Conservation (phyloP, 92 coral and sea anemone genomes). For the Heliopora coerulea region DNA sequence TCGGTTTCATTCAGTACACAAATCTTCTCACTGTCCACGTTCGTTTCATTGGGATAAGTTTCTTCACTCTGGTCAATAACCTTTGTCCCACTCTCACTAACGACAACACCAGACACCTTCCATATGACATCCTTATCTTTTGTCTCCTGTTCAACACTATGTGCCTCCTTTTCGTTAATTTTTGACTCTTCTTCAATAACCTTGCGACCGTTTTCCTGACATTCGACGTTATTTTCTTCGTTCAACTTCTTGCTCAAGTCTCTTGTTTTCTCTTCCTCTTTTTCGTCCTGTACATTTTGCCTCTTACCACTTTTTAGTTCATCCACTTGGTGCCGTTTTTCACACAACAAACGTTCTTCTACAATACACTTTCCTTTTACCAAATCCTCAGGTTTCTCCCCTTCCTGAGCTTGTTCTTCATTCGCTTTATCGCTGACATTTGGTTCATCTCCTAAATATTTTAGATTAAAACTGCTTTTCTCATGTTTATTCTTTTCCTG, state of each 20-base stretch:
- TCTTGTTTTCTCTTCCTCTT: constrained; percentile 1
- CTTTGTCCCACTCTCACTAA: background rate
- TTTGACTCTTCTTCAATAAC: background rate
- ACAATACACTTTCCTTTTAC: background rate
- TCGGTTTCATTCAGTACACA: constrained; percentile 34
- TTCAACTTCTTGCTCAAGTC: constrained; percentile 28
- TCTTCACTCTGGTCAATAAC: background rate
- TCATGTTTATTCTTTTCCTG: background rate
- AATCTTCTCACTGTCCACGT: background rate
- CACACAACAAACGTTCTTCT: background rate
- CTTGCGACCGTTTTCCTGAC: too few species aligned
- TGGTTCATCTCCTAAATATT: background rate
- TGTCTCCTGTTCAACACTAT: background rate
- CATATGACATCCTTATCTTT: background rate
- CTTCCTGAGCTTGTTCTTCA: background rate
- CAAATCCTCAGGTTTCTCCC: background rate
- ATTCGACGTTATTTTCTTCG: constrained; percentile 8
- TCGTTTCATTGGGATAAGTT: background rate
- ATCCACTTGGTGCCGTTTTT: background rate
- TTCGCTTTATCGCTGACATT: background rate
- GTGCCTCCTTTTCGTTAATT: constrained; percentile 4
- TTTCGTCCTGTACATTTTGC: background rate
- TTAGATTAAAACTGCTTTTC: background rate
- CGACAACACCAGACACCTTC: background rate
- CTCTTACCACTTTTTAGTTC: background rate